These are phyloP conservation scores for Gortyna flavago DNA, from an alignment of 2,888 invertebrate species.

Conservation along the genomic window DNA sequence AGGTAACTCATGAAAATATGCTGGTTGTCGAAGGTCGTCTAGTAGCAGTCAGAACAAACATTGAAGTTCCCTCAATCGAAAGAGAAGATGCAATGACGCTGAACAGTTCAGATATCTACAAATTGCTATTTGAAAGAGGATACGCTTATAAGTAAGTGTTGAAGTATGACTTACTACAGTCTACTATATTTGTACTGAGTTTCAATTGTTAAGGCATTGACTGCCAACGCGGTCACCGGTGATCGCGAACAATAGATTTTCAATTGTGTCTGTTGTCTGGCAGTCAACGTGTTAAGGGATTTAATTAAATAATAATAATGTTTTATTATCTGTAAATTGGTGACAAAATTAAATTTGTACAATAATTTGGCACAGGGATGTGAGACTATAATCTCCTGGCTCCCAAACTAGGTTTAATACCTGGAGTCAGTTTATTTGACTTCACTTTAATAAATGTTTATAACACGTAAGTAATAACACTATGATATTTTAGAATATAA, in stretches of 20 bases:
- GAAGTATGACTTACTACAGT: not conserved
- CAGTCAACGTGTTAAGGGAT: no score
- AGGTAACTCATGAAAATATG: slow-evolving; percentile 8
- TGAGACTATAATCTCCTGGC: no score
- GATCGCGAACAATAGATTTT: no score
- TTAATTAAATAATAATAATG: no score
- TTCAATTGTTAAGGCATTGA: not conserved
- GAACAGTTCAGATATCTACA: slow-evolving; percentile 22
- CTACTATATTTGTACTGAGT: not conserved
- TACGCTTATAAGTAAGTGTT: slow-evolving; percentile 9
- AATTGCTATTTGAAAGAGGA: slow-evolving; percentile 25
- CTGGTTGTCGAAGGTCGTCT: slow-evolving; percentile 2
- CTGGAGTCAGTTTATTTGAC: no score
- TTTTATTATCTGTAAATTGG: no score
- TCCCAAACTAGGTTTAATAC: no score
- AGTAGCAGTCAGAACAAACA: not conserved
- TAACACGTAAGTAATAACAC: not conserved
- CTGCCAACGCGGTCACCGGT: no score
- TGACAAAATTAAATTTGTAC: no score
- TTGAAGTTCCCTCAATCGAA: not conserved
- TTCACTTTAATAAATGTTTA: no score
- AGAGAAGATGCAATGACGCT: slow-evolving; percentile 11
- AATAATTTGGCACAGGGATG: no score
- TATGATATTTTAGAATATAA: not conserved
- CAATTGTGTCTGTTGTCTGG: no score